Percentiles rank a stretch among this genome's conserved stretches.
phyloP scores from a whole-genome alignment of 2,113 vertebrate genomes.

The Prietella phreatophila region DNA sequence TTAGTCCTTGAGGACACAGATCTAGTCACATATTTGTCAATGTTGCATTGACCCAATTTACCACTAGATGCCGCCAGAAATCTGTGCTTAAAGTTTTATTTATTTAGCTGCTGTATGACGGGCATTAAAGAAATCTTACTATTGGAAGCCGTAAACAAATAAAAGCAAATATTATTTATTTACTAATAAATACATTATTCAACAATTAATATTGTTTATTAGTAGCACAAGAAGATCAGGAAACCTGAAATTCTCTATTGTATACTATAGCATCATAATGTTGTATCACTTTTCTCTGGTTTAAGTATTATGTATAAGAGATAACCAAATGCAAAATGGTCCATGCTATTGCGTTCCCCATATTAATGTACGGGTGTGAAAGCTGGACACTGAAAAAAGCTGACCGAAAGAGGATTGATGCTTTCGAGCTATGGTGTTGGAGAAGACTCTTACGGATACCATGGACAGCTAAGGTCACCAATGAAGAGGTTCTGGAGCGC shows the following conservation, averaged over 20 bases:
- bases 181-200: neutral
- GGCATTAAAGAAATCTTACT: neutral
- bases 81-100: neutral
- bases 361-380: too few species aligned
- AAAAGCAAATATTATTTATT: neutral
- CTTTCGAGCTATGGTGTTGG: too few species aligned
- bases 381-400: too few species aligned
- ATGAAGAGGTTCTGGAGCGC: too few species aligned
- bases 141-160: neutral
- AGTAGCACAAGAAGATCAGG: neutral
- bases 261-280: neutral
- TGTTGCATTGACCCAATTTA: neutral
- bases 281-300: neutral
- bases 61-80: slow-evolving; percentile 17
- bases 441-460: too few species aligned
- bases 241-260: neutral
- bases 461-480: too few species aligned
- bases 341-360: too few species aligned
- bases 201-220: neutral
- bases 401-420: too few species aligned
- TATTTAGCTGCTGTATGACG: neutral
- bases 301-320: neutral
- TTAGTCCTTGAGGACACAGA: neutral
- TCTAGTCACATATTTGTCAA: neutral
- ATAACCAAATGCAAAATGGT: too few species aligned